phyloP scores from a whole-genome alignment of 2,888 invertebrate genomes.

The Volucella inanis region DNA sequence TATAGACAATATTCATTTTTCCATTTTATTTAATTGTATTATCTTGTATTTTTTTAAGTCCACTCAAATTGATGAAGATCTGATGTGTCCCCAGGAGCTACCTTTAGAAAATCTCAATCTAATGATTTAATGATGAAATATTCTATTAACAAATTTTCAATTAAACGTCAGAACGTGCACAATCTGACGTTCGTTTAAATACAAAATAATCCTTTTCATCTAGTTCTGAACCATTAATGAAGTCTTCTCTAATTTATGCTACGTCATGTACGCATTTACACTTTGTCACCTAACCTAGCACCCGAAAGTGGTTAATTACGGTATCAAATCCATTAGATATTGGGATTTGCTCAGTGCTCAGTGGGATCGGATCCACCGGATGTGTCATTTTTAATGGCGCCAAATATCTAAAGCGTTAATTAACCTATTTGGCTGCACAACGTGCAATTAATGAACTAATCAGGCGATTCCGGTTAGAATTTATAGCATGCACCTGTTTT shows the following conservation, averaged over 20 bases:
- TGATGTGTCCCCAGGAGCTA: too few species aligned
- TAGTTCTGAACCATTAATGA: constrained; percentile 17
- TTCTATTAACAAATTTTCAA: background rate
- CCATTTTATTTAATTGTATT: too few species aligned
- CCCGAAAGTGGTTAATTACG: constrained; percentile 33
- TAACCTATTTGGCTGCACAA: constrained; percentile 50
- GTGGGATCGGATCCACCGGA: constrained; percentile 18
- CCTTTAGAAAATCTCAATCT: too few species aligned
- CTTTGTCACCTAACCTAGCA: constrained; percentile 28
- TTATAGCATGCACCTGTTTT: constrained; percentile 63
- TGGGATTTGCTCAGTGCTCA: background rate
- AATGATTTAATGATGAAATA: too few species aligned
- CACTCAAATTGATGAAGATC: too few species aligned
- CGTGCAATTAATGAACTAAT: constrained; percentile 60
- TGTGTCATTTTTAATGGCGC: constrained; percentile 50
- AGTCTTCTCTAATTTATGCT: constrained; percentile 37
- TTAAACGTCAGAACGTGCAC: background rate
- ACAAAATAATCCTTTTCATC: constrained; percentile 9
- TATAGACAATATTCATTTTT: too few species aligned
- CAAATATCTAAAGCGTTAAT: constrained; percentile 58
- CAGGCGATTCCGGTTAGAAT: constrained; percentile 59
- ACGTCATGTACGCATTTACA: constrained; percentile 26
- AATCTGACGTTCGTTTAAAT: background rate
- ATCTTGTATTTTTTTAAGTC: too few species aligned
- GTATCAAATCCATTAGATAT: constrained; percentile 29